These are phyloP conservation scores for Sphaeridia pumilis DNA, from an alignment of 2,888 invertebrate genomes.

Conservation along the genomic window DNA sequence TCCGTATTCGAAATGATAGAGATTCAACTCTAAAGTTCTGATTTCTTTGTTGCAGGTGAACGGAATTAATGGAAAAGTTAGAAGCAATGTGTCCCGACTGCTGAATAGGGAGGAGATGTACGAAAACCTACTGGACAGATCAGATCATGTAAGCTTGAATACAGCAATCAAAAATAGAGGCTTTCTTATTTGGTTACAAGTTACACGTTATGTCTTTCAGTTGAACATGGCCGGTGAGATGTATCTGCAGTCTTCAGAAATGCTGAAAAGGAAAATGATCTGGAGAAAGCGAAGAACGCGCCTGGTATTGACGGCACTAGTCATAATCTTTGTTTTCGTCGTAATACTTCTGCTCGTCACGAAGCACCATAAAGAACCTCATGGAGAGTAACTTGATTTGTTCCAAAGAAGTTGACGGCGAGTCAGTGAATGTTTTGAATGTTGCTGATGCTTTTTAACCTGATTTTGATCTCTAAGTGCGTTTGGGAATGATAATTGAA, in stretches of 20 bases:
- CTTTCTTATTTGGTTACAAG: not conserved
- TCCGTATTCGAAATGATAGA: not conserved
- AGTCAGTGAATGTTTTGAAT: too few species aligned
- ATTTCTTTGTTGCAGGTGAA: constrained; percentile 20
- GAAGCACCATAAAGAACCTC: too few species aligned
- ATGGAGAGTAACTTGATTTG: too few species aligned
- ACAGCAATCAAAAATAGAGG: not conserved
- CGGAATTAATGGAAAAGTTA: constrained; percentile 31
- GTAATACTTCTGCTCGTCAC: not conserved
- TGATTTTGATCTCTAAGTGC: too few species aligned
- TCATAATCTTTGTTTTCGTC: not conserved
- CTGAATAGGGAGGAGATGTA: constrained; percentile 30
- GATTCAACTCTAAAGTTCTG: not conserved
- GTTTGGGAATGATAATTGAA: too few species aligned
- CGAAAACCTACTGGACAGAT: constrained; percentile 25
- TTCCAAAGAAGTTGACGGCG: too few species aligned
- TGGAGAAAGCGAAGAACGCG: constrained; percentile 31
- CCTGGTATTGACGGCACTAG: constrained; percentile 25
- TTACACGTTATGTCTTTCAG: constrained; percentile 9
- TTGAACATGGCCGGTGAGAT: constrained; percentile 30
- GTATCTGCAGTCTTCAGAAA: constrained; percentile 31
- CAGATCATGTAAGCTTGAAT: constrained; percentile 25
- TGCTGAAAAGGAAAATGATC: constrained; percentile 28
- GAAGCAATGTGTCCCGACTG: constrained; percentile 29
- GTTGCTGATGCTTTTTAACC: too few species aligned